Conservation (phyloP, 2,113 vertebrate species). For the Talpa occidentalis region DNA sequence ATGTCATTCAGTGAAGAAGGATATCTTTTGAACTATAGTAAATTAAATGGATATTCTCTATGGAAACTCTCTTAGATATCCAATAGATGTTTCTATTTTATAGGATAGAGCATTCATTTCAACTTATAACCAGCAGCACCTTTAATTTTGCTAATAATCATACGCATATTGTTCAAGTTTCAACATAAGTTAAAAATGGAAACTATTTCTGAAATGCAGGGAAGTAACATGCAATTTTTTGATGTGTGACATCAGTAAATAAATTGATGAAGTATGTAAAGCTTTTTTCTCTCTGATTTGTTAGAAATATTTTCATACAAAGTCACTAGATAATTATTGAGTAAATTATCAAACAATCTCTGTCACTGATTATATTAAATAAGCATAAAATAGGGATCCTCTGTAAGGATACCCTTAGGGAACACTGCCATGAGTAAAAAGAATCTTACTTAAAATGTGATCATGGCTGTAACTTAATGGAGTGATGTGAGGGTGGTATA, state of each 20-base stretch:
- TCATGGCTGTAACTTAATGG: not conserved
- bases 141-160: slow-evolving; percentile 79
- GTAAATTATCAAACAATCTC: not conserved
- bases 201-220: slow-evolving; percentile 49
- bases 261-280: slow-evolving; percentile 70
- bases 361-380: slow-evolving; percentile 9
- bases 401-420: not conserved
- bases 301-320: slow-evolving; percentile 65
- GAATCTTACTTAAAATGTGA: not conserved
- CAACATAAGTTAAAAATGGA: slow-evolving; percentile 71
- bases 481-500: not conserved
- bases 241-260: slow-evolving; percentile 12
- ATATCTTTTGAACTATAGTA: slow-evolving; percentile 85
- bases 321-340: slow-evolving; percentile 8
- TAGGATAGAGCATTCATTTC: slow-evolving; percentile 74
- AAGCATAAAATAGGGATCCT: not conserved
- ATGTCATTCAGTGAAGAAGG: slow-evolving; percentile 90
- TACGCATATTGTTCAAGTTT: slow-evolving; percentile 64
- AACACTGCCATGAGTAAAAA: slow-evolving; percentile 31
- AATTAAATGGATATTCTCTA: slow-evolving; percentile 81
- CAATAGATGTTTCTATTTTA: slow-evolving; percentile 75
- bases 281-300: slow-evolving; percentile 43
- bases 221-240: slow-evolving; percentile 58
- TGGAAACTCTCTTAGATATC: slow-evolving; percentile 66
- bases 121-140: slow-evolving; percentile 62